Base-by-base conservation (phyloP, 1,140 invertebrate genomes). In the Achatina immaculata region DNA sequence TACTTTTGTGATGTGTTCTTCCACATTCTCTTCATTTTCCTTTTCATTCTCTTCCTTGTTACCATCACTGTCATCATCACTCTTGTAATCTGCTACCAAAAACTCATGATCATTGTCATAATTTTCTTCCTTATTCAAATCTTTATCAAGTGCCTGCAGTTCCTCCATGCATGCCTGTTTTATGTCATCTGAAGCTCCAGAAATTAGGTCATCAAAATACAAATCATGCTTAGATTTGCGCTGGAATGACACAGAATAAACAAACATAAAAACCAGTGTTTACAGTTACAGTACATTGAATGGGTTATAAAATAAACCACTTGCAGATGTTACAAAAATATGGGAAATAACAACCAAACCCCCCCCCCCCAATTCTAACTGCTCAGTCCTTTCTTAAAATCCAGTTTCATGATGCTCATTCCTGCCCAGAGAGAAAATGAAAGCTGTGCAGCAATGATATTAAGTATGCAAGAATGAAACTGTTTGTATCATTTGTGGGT, bases 81-180 rank as follows among this genome's bases (percentile, higher is more conserved):
- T 92, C 43, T 91, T 83, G 87, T 91, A 92, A 81, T 94, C 92
- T 62, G 91, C 89, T 2, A 92, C 69, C 38, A 93, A 84, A 77
- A 91, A 82, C 78, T 91, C 86, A 81, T 91, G 91, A 82, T 93
- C 92, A 75, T 79, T 86, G 66, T 89, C 86, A 81, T 88, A 62
- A 84, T 89, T 74, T 9, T 86, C 77, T 28, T 66, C 74, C 31
- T 72, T 55, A 28, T 71, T 81, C 79, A 84, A 81, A 78, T 89
- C 74, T 84, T 68, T 75, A 6, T 85, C 90, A 78, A 89, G 75
- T 73, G 82, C 85, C 76, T 88, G 81, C 62, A 88, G 65, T 62
- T 90, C 89, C 21, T 79, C 73, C 21, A 78, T 85, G 83, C 86
- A 86, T 74, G 89, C 86, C 66, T 90, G 83, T 83, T 91, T 89